Evolutionary conservation across 2,113 vertebrate genomes (phyloP).

Genomic region (Otus sunia): DNA sequence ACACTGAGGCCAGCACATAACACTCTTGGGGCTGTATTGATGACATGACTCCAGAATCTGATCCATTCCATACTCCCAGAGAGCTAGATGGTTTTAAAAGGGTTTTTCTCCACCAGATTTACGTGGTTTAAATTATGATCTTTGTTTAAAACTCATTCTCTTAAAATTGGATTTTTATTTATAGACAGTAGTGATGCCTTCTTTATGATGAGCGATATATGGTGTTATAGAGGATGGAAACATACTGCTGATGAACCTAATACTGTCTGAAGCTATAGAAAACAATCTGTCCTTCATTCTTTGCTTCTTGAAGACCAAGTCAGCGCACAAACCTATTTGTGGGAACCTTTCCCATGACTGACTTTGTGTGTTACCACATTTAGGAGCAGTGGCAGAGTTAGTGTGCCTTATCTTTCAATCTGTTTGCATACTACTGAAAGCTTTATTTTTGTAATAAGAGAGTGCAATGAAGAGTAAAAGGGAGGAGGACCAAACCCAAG

Average conservation of each 20-base stretch:
- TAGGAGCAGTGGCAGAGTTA: neutral
- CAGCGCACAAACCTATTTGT: neutral
- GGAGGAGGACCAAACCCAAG: neutral
- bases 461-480: neutral
- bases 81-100: neutral
- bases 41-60: neutral
- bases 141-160: neutral
- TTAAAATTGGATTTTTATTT: neutral
- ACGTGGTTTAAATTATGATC: neutral
- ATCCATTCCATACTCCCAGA: neutral
- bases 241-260: neutral
- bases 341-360: neutral
- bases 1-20: neutral
- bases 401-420: neutral
- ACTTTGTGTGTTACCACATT: neutral
- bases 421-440: neutral
- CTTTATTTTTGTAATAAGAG: neutral
- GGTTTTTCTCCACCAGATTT: neutral
- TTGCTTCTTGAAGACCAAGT: neutral
- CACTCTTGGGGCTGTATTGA: neutral
- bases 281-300: neutral
- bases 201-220: neutral
- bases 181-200: neutral
- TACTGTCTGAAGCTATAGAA: neutral
- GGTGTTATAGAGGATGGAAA: neutral